Evolutionary conservation across 2,113 vertebrate genomes (phyloP), one percentile per base, ranked within the genome.

Genomic region (Cervus canadensis): DNA sequence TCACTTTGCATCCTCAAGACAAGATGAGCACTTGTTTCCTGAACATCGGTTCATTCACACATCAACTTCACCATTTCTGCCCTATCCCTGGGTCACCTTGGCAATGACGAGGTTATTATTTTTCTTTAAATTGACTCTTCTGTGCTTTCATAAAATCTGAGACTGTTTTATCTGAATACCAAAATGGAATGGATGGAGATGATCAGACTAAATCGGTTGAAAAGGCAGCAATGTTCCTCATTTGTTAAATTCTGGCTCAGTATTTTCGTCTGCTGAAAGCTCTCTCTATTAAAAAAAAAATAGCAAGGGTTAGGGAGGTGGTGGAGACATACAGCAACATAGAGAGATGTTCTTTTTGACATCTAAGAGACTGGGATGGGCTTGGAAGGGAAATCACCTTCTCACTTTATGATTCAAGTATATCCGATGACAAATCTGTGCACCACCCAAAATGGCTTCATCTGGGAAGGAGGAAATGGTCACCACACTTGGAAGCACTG

Each of bases 361-460:
- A 43, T 52, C 10, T 17, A 30, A 78, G 81, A 62, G 52, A 64
- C 6, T 10, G 87, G 59, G 71, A 81, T 13, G 30, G 36, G 23
- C 62, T 59, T 94, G 86, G 67, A 57, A 94, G 10, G 30, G 57
- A 92, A 92, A 95, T 89, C 45, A 74, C 3, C 71, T 14, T 54
- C 76, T 93, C 23, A 4, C 25, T 88, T 57, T 19, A 17, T 13
- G 28, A 91, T 82, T 74, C 91, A 30, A 36, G 71, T 52, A 50
- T n/a, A 40, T 52, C 30, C 23, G 74, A 93, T 45, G 48, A 45
- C 45, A 62, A 48, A 48, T 21, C 28, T 79, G 48, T 7, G 17
- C 0, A 54, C 28, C 25, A 7, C 12, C 50, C 50, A 50, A 43
- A 89, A 91, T 19, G 60, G 62, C 67, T 95, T 87, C 17, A 36